phyloP scores from a whole-genome alignment of 30 jellyfish, hydroid and myxozoan species.

The Rhopilema esculentum region DNA sequence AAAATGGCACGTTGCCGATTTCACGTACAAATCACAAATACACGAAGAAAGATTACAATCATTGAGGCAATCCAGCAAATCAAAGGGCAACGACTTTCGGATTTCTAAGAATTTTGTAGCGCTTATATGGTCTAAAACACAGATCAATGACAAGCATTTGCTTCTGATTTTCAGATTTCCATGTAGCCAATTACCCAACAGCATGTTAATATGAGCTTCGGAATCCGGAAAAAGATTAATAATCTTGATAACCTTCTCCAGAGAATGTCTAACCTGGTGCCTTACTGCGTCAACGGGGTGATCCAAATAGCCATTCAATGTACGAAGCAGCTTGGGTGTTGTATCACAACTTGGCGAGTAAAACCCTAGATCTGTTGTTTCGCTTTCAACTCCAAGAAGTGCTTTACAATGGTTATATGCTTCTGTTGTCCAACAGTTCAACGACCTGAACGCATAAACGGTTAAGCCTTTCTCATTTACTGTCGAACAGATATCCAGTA shows the following conservation, averaged over 20 bases:
- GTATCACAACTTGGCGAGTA: conserved; percentile 36
- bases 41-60: conserved; percentile 78
- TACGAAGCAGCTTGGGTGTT: conserved; percentile 27
- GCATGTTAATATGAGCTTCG: conserved; percentile 8
- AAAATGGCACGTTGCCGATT: conserved; percentile 58
- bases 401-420: conserved; percentile 53
- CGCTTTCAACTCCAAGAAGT: not conserved
- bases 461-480: conserved; percentile 69
- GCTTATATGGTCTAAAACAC: conserved; percentile 34
- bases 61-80: conserved; percentile 63
- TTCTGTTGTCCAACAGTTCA: conserved; percentile 66
- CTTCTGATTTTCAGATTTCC: conserved; percentile 71
- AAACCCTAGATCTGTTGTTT: not conserved
- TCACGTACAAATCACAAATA: conserved; percentile 79
- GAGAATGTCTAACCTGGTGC: conserved; percentile 71
- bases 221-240: conserved; percentile 77
- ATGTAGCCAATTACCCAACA: conserved; percentile 28
- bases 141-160: conserved; percentile 55
- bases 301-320: conserved; percentile 66
- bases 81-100: conserved; percentile 52
- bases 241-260: conserved; percentile 61
- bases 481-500: conserved; percentile 43
- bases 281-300: conserved; percentile 94
- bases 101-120: conserved; percentile 36
- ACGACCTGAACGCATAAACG: conserved; percentile 67